Conservation (phyloP, 2,888 invertebrate genomes). For the Pharmacophagus antenor region DNA sequence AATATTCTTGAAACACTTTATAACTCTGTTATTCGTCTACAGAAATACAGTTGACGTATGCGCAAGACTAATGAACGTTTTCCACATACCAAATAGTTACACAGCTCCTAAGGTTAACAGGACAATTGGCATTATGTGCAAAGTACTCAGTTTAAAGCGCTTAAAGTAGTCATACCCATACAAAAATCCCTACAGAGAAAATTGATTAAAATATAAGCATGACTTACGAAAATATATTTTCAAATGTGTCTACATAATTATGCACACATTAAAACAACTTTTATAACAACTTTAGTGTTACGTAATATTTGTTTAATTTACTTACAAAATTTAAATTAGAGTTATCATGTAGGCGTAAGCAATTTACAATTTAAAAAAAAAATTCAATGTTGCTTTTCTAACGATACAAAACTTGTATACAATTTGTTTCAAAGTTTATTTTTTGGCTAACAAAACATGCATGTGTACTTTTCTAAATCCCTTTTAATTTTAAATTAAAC, state of each 20-base stretch:
- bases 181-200: conserved; percentile 13
- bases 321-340: too few species aligned
- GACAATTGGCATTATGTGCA: conserved; percentile 40
- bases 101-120: conserved; percentile 27
- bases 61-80: conserved; percentile 23
- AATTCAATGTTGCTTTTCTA: too few species aligned
- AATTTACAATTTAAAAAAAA: too few species aligned
- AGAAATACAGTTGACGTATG: conserved; percentile 26
- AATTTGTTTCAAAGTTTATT: too few species aligned
- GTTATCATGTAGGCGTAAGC: too few species aligned
- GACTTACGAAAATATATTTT: conserved; percentile 1
- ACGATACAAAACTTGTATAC: too few species aligned
- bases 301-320: background rate
- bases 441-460: too few species aligned
- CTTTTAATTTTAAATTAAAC: too few species aligned
- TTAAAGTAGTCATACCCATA: conserved; percentile 4
- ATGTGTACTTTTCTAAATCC: too few species aligned
- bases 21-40: conserved; percentile 1
- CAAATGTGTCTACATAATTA: background rate
- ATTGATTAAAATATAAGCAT: conserved; percentile 6
- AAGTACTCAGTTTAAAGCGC: conserved; percentile 30
- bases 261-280: background rate
- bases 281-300: background rate
- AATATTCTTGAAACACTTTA: background rate
- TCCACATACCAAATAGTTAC: conserved; percentile 29